Evolutionary conservation across 2,888 invertebrate genomes (phyloP), one percentile per base, ranked within the genome.

Genomic region (Adelognathus sp.): DNA sequence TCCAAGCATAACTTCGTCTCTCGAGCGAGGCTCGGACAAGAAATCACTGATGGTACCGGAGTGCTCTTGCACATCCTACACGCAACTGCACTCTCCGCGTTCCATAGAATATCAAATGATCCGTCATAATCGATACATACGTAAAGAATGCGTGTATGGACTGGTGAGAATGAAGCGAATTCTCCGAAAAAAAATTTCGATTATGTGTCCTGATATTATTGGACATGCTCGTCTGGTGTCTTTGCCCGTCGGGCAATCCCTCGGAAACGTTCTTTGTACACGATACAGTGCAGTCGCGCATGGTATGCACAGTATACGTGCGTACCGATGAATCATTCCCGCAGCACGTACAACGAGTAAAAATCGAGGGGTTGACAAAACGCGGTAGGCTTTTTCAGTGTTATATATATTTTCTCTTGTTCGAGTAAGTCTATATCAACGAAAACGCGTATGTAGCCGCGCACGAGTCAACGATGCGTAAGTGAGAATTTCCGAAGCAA

Each of bases 21-120:
- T 44, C 50, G 46, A 60, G 41, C 58, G 46, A 54, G 33, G 58
- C 33, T 58, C 64, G 73, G 64, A 64, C 58, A 73, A 41, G 50
- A 78, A 36, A 24, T 58, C 69, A 64, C 58, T 69, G 58, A 78
- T 70, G 69, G 56, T 69, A 70, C 33, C 58, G 29, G 58, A 73
- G 73, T 69, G 64, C 50, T 64, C 50, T 50, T 11, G 31, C 56
- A 54, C 77, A 64, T 74, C 78, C 73, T 60, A 78, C 78, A 78
- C 73, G 63, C 50, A 64, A 78, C 69, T 74, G 69, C 69, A 70
- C 78, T 74, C 58, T 69, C 31, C 64, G 69, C 69, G 64, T 74
- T 74, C 74, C 33, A 52, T 52, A 41, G n/a, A n/a, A 70, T 70
- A 58, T 52, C 44, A 31, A 39, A 73, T 70, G 74, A 78, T 78